phyloP scores from a whole-genome alignment of 1,140 invertebrate species.

The Drosophila nigrodunni region DNA sequence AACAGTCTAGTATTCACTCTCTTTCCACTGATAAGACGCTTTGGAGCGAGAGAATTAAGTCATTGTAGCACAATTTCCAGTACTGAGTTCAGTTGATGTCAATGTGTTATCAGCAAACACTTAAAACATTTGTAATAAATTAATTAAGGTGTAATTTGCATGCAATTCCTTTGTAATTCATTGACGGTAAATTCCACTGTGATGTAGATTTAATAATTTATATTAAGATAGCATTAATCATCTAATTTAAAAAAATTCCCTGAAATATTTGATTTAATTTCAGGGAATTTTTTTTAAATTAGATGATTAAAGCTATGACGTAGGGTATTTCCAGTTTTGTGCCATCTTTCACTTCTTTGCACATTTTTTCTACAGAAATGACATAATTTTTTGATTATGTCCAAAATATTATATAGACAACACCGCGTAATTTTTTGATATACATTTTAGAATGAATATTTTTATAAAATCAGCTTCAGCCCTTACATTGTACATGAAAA shows the following conservation, averaged over 20 bases:
- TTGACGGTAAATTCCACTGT: slow-evolving; percentile 2
- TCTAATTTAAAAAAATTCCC: not conserved
- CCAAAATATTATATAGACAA: not conserved
- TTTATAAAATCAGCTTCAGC: not conserved
- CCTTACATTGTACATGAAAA: not conserved
- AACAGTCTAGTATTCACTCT: slow-evolving; percentile 10
- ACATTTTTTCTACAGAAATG: not conserved
- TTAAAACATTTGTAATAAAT: slow-evolving; percentile 37
- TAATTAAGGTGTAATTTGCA: slow-evolving; percentile 49
- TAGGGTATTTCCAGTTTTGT: not conserved
- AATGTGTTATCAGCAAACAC: slow-evolving; percentile 30
- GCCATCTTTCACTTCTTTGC: not conserved
- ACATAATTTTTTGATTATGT: not conserved
- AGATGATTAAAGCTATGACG: not conserved
- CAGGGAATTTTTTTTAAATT: too few species aligned
- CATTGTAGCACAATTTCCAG: slow-evolving; percentile 40
- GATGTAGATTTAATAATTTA: not conserved
- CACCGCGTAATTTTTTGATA: too few species aligned
- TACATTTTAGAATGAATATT: not conserved
- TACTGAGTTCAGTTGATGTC: slow-evolving; percentile 15
- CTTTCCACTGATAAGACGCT: slow-evolving; percentile 26
- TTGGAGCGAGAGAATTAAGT: slow-evolving; percentile 12
- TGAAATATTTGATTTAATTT: too few species aligned
- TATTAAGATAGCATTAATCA: too few species aligned
- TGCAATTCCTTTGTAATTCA: slow-evolving; percentile 11